Percentiles rank a stretch among this genome's conserved stretches.
phyloP scores from a whole-genome alignment of 2,797 vertebrate genomes.

The Graptemys geographica region DNA sequence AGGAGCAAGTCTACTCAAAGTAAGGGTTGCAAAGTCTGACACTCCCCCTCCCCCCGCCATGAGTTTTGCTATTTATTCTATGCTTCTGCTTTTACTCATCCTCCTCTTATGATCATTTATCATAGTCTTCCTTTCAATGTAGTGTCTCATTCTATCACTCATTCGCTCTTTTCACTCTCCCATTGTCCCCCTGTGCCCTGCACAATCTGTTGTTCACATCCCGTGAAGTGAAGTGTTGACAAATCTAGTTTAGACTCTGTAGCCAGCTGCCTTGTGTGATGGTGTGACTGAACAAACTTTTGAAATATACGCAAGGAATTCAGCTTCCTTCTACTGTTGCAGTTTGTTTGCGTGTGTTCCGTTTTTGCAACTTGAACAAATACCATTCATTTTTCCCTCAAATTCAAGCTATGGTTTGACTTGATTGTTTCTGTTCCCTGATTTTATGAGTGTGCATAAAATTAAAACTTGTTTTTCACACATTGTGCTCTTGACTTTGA shows the following conservation, averaged over 20 bases:
- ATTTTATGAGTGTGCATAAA: neutral
- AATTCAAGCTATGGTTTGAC: neutral
- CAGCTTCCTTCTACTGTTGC: slow-evolving; percentile 13
- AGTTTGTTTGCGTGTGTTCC: neutral
- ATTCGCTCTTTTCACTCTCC: neutral
- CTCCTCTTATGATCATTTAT: neutral
- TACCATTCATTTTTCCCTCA: neutral
- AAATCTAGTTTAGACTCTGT: neutral
- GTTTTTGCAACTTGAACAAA: neutral
- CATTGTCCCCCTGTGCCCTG: neutral
- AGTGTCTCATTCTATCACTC: neutral
- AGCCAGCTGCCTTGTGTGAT: neutral
- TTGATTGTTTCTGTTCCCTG: neutral
- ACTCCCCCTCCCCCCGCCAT: neutral
- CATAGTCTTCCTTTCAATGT: neutral
- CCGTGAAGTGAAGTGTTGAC: neutral
- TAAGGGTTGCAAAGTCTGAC: neutral
- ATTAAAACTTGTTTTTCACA: neutral
- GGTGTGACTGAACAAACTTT: slow-evolving; percentile 1
- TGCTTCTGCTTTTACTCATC: neutral
- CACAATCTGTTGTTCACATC: neutral
- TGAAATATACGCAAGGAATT: neutral
- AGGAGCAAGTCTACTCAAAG: fast-evolving
- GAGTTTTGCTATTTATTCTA: neutral
- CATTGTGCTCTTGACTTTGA: neutral